Conservation (phyloP, 1,140 invertebrate genomes). For the Drosophila lacteicornis region DNA sequence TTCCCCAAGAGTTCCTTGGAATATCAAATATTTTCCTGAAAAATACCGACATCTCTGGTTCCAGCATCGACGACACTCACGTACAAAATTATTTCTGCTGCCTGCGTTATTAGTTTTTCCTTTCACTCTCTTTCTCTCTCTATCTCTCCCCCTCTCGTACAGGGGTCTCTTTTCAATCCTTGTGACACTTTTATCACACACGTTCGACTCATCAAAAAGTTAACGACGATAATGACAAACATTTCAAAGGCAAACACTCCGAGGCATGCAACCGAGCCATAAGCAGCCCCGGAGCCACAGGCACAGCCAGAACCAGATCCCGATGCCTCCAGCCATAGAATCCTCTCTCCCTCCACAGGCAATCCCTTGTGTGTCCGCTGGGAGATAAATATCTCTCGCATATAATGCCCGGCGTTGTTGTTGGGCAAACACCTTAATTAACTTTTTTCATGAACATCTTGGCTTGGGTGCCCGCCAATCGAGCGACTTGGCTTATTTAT, state of each 20-base stretch:
- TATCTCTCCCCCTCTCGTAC: too few relatives aligned
- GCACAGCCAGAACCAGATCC: constrained; percentile 40
- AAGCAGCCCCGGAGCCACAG: constrained; percentile 32
- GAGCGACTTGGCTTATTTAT: constrained; percentile 79
- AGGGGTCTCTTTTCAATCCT: constrained; percentile 53
- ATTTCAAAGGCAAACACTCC: constrained; percentile 79
- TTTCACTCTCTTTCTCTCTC: constrained; percentile 29
- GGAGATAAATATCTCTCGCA: constrained; percentile 79
- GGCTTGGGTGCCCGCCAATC: constrained; percentile 32
- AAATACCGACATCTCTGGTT: background rate
- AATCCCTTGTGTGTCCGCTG: constrained; percentile 37
- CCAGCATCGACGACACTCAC: constrained; percentile 30
- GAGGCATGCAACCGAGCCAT: constrained; percentile 43
- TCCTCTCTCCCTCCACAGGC: background rate
- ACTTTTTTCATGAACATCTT: constrained; percentile 77
- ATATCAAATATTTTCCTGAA: background rate
- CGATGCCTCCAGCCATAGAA: background rate
- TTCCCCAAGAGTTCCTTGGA: background rate
- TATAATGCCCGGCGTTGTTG: constrained; percentile 65
- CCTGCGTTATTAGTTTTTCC: constrained; percentile 70
- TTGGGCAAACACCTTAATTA: constrained; percentile 82
- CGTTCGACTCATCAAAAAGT: constrained; percentile 83
- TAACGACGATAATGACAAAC: constrained; percentile 83
- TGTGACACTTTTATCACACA: constrained; percentile 82
- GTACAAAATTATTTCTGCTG: constrained; percentile 61